Percentiles rank a stretch among this genome's conserved stretches.
These are phyloP conservation scores for Cybosia mesomella DNA, from an alignment of 2,888 invertebrate genomes.

Conservation along the genomic window DNA sequence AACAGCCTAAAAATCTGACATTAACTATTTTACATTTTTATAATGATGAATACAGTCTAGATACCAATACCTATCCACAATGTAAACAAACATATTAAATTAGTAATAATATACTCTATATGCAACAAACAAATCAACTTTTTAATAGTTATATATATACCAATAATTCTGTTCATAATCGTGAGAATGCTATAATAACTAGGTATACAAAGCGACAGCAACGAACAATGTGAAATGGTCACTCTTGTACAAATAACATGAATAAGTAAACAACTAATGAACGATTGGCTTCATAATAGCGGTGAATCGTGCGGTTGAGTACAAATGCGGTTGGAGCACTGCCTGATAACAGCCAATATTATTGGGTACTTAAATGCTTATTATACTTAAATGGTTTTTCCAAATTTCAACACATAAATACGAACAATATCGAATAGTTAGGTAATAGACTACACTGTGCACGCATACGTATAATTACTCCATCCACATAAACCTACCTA, in stretches of 20 bases:
- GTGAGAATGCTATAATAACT: not conserved
- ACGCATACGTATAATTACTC: not conserved
- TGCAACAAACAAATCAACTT: too few relatives aligned
- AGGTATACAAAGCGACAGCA: conserved; percentile 7
- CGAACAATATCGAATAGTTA: not conserved
- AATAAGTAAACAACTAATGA: conserved; percentile 31
- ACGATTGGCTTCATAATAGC: conserved; percentile 33
- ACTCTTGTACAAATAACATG: conserved; percentile 17
- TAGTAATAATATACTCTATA: too few relatives aligned
- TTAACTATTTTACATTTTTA: too few relatives aligned
- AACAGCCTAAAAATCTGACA: too few relatives aligned
- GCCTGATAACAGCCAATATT: conserved; percentile 24
- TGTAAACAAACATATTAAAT: too few relatives aligned
- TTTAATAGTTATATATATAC: too few relatives aligned
- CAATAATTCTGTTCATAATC: not conserved
- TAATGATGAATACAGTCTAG: too few relatives aligned
- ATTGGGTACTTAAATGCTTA: too few relatives aligned
- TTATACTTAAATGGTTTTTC: conserved; percentile 17
- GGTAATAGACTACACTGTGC: not conserved
- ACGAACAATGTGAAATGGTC: conserved; percentile 16
- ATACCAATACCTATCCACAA: too few relatives aligned
- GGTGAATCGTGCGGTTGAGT: conserved; percentile 34
- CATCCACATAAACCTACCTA: not conserved
- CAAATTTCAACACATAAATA: conserved; percentile 3
- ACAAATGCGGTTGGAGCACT: conserved; percentile 34